Conservation (phyloP, 2,797 vertebrate genomes). For the Basileuterus tristriatus region DNA sequence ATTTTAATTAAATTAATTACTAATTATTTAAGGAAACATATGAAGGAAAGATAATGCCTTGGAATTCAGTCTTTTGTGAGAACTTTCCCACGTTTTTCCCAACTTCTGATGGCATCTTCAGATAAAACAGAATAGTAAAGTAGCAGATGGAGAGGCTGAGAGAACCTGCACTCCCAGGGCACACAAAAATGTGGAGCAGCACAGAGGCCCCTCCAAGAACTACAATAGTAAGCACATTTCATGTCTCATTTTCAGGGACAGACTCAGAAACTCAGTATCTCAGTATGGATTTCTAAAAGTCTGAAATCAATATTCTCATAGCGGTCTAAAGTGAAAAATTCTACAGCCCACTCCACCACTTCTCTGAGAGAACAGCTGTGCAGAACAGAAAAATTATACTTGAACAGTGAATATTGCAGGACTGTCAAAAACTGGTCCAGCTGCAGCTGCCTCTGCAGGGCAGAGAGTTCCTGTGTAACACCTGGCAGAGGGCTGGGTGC, state of each 20-base stretch:
- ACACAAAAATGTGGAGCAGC: background rate
- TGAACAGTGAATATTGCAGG: background rate
- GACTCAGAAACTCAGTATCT: background rate
- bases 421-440: background rate
- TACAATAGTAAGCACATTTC: rapidly evolving
- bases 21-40: background rate
- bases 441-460: background rate
- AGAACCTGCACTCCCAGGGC: background rate
- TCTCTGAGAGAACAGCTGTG: background rate
- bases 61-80: background rate
- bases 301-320: background rate
- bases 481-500: background rate
- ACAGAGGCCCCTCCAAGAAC: background rate
- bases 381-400: background rate
- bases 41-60: background rate
- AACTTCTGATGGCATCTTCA: background rate
- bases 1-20: background rate
- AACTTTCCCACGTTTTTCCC: background rate
- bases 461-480: background rate
- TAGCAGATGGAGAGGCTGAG: background rate
- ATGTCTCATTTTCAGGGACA: background rate
- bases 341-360: background rate
- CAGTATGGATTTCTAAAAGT: background rate
- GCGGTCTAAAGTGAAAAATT: background rate
- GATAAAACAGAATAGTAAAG: background rate